These are phyloP conservation scores for Leuciscus idus DNA, from an alignment of 2,113 vertebrate genomes.

Conservation along the genomic window DNA sequence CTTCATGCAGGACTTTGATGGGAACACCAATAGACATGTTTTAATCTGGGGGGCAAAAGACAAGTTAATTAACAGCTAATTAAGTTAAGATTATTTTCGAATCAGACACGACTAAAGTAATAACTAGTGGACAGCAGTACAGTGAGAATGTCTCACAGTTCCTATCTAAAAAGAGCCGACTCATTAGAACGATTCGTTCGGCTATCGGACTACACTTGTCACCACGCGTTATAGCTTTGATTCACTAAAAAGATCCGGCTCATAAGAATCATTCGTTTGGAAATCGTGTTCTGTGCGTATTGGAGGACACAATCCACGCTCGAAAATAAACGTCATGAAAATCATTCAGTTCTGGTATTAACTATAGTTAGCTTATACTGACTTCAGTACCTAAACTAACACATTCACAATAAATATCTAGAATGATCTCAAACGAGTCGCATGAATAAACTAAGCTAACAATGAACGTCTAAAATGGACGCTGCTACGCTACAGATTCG, in stretches of 20 bases:
- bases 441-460: background rate
- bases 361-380: background rate
- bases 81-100: background rate
- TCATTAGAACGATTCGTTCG: background rate
- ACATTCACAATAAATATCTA: background rate
- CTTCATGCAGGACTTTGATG: constrained; percentile 98
- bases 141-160: background rate
- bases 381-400: background rate
- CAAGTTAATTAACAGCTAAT: background rate
- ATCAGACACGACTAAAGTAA: background rate
- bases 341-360: background rate
- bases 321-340: background rate
- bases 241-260: background rate
- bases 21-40: constrained; percentile 96
- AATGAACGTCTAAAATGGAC: background rate
- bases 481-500: background rate
- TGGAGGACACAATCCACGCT: background rate
- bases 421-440: background rate
- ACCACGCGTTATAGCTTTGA: background rate
- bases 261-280: background rate
- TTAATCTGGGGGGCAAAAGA: background rate
- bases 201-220: background rate
- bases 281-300: background rate
- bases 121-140: background rate
- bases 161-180: background rate